Evolutionary conservation across 2,113 vertebrate genomes (phyloP).

Genomic region (Oncorhynchus kisutch): DNA sequence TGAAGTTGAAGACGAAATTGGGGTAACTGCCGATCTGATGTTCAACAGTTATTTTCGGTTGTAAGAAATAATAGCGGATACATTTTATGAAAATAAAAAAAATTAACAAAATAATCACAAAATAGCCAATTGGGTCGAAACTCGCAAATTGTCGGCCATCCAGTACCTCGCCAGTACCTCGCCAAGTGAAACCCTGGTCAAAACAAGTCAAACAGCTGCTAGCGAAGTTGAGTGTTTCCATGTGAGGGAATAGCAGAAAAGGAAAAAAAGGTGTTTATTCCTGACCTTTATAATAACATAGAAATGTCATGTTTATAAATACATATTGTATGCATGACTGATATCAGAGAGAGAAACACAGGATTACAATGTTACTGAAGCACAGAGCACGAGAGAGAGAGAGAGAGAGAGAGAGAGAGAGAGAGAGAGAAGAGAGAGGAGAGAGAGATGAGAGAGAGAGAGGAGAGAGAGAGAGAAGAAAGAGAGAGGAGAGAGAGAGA

Average conservation of each 20-base stretch:
- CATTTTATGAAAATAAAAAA: too few relatives aligned
- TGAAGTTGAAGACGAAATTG: too few relatives aligned
- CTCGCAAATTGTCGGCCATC: too few relatives aligned
- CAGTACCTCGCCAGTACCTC: too few relatives aligned
- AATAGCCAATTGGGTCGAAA: too few relatives aligned
- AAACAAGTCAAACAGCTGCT: background rate
- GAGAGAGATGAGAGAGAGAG: background rate
- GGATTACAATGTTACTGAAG: background rate
- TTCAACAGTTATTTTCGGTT: too few relatives aligned
- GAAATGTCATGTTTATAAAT: background rate
- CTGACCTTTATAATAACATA: slow-evolving; percentile 2
- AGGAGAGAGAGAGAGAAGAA: background rate
- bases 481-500: background rate
- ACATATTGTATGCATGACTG: background rate
- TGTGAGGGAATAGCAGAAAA: background rate
- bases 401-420: background rate
- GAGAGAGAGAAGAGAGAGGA: background rate
- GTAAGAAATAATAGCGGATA: too few relatives aligned
- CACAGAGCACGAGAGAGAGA: background rate
- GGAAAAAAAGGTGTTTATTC: background rate
- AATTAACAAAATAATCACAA: too few relatives aligned
- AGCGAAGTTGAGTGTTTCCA: background rate
- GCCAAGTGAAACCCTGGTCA: background rate
- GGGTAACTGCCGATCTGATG: too few relatives aligned
- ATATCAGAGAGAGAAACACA: background rate